Evolutionary conservation across 2,797 vertebrate genomes (phyloP).

Genomic region (Agapornis canus): DNA sequence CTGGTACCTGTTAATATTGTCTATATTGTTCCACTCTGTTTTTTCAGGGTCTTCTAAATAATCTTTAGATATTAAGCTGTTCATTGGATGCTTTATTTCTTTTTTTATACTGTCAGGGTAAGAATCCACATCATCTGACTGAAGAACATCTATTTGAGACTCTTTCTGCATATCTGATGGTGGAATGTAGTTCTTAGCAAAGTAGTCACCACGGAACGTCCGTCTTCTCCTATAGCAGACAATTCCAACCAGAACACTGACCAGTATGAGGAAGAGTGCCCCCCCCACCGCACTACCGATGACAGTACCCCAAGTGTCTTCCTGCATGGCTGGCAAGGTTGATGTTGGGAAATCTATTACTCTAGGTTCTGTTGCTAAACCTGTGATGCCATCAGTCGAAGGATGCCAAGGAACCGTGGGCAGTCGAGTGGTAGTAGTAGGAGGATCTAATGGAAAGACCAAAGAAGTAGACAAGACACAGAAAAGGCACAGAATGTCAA

Average conservation of each 20-base stretch:
- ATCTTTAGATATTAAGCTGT: slow-evolving; percentile 90
- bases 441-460: slow-evolving; percentile 93
- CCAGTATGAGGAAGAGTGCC: slow-evolving; percentile 87
- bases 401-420: slow-evolving; percentile 86
- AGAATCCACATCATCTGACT: slow-evolving; percentile 91
- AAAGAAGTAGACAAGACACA: slow-evolving; percentile 88
- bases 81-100: slow-evolving; percentile 80
- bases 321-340: slow-evolving; percentile 84
- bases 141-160: slow-evolving; percentile 93
- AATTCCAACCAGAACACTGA: slow-evolving; percentile 84
- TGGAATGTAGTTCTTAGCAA: slow-evolving; percentile 97
- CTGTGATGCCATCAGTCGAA: slow-evolving; percentile 79
- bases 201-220: slow-evolving; percentile 97
- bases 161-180: slow-evolving; percentile 98
- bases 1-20: slow-evolving; percentile 84
- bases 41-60: slow-evolving; percentile 90
- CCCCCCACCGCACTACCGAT: slow-evolving; percentile 91
- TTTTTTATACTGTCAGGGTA: slow-evolving; percentile 83
- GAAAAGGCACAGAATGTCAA: slow-evolving; percentile 94
- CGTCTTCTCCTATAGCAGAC: slow-evolving; percentile 90
- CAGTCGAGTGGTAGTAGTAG: slow-evolving; percentile 88
- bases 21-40: slow-evolving; percentile 88
- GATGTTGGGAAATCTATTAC: slow-evolving; percentile 84
- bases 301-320: slow-evolving; percentile 88
- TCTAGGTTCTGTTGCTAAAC: slow-evolving; percentile 82